phyloP scores from a whole-genome alignment of 2,888 invertebrate genomes.

The Calameuta idolon region DNA sequence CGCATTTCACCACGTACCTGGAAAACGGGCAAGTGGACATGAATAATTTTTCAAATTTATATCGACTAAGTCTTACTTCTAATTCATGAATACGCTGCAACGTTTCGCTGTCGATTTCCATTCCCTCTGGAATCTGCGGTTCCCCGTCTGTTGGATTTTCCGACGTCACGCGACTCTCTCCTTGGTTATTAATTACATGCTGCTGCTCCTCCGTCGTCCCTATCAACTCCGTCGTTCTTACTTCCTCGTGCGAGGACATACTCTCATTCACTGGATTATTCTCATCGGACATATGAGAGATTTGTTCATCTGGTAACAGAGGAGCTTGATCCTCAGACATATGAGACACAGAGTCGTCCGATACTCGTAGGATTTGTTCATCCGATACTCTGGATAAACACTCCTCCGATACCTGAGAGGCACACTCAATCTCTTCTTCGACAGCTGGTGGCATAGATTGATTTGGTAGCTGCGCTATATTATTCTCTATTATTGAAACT shows the following conservation, averaged over 20 bases:
- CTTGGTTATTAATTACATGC: slow-evolving; percentile 29
- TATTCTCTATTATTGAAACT: slow-evolving; percentile 32
- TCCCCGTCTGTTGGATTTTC: slow-evolving; percentile 49
- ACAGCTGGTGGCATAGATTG: slow-evolving; percentile 32
- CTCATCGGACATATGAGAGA: slow-evolving; percentile 14
- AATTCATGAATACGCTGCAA: slow-evolving; percentile 63
- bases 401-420: slow-evolving; percentile 38
- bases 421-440: slow-evolving; percentile 26
- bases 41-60: slow-evolving; percentile 4
- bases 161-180: slow-evolving; percentile 37
- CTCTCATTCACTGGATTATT: slow-evolving; percentile 24
- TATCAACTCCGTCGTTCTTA: slow-evolving; percentile 37
- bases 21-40: slow-evolving; percentile 16
- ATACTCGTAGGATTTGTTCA: slow-evolving; percentile 44
- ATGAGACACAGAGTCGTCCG: slow-evolving; percentile 36
- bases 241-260: slow-evolving; percentile 34
- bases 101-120: slow-evolving; percentile 64
- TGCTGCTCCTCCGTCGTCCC: slow-evolving; percentile 32
- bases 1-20: slow-evolving; percentile 64
- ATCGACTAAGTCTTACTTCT: slow-evolving; percentile 42
- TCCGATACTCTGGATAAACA: slow-evolving; percentile 36
- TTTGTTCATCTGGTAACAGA: slow-evolving; percentile 23
- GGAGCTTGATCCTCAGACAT: slow-evolving; percentile 28
- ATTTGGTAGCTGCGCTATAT: slow-evolving; percentile 30
- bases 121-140: slow-evolving; percentile 60